Evolutionary conservation across 1,140 invertebrate species (phyloP).

Genomic region (Rhynchophorus ferrugineus): DNA sequence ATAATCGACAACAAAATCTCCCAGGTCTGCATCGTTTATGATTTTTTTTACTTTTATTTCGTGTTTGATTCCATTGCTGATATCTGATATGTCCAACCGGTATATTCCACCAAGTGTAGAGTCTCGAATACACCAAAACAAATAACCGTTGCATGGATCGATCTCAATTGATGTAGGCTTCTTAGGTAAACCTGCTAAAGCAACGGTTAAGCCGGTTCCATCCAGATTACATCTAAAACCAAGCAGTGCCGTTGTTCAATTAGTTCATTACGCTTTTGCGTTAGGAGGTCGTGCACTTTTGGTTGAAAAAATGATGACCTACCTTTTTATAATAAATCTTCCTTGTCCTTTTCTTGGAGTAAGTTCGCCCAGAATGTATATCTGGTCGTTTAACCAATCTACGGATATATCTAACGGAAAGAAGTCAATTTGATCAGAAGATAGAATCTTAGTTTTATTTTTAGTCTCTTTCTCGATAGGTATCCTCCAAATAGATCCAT

Average conservation of each 20-base stretch:
- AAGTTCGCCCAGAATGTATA: constrained; percentile 70
- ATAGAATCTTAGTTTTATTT: constrained; percentile 45
- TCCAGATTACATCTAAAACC: constrained; percentile 53
- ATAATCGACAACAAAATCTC: constrained; percentile 72
- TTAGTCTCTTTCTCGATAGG: constrained; percentile 38
- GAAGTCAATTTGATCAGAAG: constrained; percentile 50
- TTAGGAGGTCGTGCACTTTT: neutral
- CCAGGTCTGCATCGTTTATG: constrained; percentile 51
- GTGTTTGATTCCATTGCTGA: constrained; percentile 58
- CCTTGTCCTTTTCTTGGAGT: constrained; percentile 5
- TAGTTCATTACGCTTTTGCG: neutral
- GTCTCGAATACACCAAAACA: constrained; percentile 69
- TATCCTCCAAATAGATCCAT: constrained; percentile 52
- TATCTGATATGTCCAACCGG: constrained; percentile 66
- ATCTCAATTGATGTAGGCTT: constrained; percentile 73
- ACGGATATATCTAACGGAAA: constrained; percentile 62
- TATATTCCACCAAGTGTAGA: constrained; percentile 59
- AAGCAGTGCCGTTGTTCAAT: neutral
- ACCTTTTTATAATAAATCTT: constrained; percentile 62
- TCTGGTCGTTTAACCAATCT: constrained; percentile 78
- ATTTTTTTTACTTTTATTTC: constrained; percentile 50
- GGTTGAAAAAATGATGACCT: neutral
- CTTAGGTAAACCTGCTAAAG: constrained; percentile 56
- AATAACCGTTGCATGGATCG: constrained; percentile 85
- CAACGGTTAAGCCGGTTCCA: constrained; percentile 57